Evolutionary conservation across 2,888 invertebrate species (phyloP).

Genomic region (Parasteatoda lunata): DNA sequence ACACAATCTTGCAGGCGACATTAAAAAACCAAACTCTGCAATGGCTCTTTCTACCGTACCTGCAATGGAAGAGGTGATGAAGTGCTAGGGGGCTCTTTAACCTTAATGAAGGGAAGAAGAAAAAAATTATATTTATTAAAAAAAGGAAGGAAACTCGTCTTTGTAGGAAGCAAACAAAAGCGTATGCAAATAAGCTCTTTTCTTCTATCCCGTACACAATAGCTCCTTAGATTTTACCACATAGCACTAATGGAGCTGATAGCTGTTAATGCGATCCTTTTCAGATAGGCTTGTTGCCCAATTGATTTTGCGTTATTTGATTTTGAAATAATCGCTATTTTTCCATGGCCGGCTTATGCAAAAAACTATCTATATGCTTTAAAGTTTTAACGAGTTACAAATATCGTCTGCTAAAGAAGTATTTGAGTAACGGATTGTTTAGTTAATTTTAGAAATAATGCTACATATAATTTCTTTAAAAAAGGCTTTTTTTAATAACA

Average conservation of each 20-base stretch:
- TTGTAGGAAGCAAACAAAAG: constrained; percentile 48
- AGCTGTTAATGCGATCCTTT: constrained; percentile 49
- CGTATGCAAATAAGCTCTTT: constrained; percentile 57
- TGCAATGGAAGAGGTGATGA: constrained; percentile 19
- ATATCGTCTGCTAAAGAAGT: no score
- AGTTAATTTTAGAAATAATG: no score
- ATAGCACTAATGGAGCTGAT: constrained; percentile 52
- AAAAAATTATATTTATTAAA: constrained; percentile 4
- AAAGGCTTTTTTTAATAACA: no score
- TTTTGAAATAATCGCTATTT: constrained; percentile 8
- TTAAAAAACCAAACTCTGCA: background rate
- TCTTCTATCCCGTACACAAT: constrained; percentile 37
- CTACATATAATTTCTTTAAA: no score
- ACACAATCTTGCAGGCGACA: background rate
- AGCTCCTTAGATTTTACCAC: constrained; percentile 2
- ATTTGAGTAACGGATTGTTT: no score
- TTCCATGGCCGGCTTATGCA: no score
- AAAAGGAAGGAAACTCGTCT: constrained; percentile 35
- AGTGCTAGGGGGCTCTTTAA: constrained; percentile 59
- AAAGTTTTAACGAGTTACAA: no score
- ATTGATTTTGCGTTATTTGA: constrained; percentile 35
- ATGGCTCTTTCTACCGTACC: constrained; percentile 50
- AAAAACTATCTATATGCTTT: no score
- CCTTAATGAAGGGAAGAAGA: constrained; percentile 51
- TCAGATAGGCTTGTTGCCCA: constrained; percentile 19